Percentiles rank a stretch among this genome's conserved stretches.
phyloP scores from a whole-genome alignment of 2,797 vertebrate genomes.

The Halcyon leucocephala region DNA sequence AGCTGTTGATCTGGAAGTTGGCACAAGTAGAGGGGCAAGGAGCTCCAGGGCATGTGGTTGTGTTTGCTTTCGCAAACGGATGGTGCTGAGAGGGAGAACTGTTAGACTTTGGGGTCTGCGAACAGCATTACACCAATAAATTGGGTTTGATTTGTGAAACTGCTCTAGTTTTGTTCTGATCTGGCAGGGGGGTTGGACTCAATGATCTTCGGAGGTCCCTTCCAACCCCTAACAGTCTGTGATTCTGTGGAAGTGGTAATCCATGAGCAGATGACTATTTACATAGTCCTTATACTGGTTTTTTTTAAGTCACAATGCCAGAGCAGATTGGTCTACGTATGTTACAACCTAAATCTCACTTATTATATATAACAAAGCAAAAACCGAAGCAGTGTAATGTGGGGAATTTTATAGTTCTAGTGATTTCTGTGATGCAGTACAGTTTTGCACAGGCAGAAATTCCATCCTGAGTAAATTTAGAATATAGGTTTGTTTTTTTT shows the following conservation, averaged over 20 bases:
- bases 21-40: not conserved
- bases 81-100: not conserved
- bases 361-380: not conserved
- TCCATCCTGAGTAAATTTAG: not conserved
- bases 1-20: not conserved
- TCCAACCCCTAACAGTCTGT: too few relatives aligned
- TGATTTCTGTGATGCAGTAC: not conserved
- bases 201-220: too few relatives aligned
- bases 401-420: not conserved
- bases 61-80: not conserved
- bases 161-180: too few relatives aligned
- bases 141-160: not conserved
- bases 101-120: not conserved
- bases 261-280: not conserved
- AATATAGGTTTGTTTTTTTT: not conserved
- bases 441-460: not conserved
- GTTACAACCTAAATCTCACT: not conserved
- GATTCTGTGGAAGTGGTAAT: not conserved
- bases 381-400: not conserved
- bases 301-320: not conserved
- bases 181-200: too few relatives aligned
- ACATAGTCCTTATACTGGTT: not conserved
- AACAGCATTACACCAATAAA: not conserved
- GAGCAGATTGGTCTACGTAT: fast-evolving
- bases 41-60: fast-evolving